Evolutionary conservation across 2,888 invertebrate genomes (phyloP).

Genomic region (Nowickia ferox): DNA sequence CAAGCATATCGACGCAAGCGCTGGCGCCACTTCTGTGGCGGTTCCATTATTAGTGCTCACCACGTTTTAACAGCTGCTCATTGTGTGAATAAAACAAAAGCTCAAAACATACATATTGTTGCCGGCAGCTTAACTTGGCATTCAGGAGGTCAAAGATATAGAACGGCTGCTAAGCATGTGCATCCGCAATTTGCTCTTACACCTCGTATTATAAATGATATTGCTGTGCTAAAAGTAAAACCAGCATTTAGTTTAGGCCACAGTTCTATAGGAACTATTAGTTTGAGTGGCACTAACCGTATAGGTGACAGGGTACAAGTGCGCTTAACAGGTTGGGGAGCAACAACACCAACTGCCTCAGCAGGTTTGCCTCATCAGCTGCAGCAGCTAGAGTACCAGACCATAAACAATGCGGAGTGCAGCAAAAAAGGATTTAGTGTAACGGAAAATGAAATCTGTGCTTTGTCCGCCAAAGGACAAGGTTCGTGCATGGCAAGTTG

Average conservation of each 20-base stretch:
- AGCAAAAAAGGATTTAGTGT: constrained; percentile 77
- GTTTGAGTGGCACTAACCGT: constrained; percentile 74
- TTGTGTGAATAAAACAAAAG: constrained; percentile 77
- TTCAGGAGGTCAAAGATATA: constrained; percentile 78
- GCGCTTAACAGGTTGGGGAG: constrained; percentile 82
- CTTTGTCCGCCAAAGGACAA: constrained; percentile 75
- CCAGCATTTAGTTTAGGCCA: constrained; percentile 77
- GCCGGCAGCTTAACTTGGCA: constrained; percentile 77
- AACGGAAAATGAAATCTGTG: constrained; percentile 80
- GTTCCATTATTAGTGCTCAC: constrained; percentile 79
- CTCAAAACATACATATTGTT: constrained; percentile 76
- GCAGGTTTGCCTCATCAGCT: constrained; percentile 78
- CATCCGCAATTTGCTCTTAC: constrained; percentile 78
- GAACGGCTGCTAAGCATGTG: constrained; percentile 74
- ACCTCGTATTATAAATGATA: constrained; percentile 78
- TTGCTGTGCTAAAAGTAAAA: constrained; percentile 79
- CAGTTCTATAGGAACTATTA: constrained; percentile 74
- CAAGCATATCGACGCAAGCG: constrained; percentile 75
- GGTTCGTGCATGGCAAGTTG: constrained; percentile 81
- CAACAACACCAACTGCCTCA: constrained; percentile 74
- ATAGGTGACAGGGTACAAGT: constrained; percentile 77
- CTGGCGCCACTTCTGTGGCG: constrained; percentile 82
- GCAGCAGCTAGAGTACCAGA: constrained; percentile 79
- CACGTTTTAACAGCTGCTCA: constrained; percentile 82
- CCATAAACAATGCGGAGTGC: constrained; percentile 81